Percentiles rank a stretch among this genome's conserved stretches.
Evolutionary conservation across 2,888 invertebrate species (phyloP).

Genomic region (Clitarchus hookeri): DNA sequence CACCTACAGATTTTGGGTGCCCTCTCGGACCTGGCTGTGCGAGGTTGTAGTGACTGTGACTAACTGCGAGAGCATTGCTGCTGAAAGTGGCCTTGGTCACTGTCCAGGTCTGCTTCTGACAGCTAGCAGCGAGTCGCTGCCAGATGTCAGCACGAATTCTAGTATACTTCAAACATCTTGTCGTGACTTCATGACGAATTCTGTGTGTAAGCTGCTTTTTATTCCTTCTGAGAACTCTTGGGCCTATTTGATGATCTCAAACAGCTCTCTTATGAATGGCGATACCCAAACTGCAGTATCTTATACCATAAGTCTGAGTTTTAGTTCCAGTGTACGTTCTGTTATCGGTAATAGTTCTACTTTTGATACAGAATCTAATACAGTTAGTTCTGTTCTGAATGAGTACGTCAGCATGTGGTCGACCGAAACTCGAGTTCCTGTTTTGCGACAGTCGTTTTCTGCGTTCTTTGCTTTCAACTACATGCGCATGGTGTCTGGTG

Average conservation of each 20-base stretch:
- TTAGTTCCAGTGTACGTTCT: background rate
- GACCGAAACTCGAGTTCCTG: conserved; percentile 44
- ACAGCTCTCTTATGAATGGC: background rate
- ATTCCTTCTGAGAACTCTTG: conserved; percentile 47
- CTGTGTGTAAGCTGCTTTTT: conserved; percentile 44
- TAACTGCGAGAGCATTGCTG: conserved; percentile 20
- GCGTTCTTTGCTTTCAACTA: conserved; percentile 79
- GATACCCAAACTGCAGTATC: background rate
- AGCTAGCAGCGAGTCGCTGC: background rate
- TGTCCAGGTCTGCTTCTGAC: background rate
- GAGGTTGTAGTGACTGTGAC: conserved; percentile 5
- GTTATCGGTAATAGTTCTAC: background rate
- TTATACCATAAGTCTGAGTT: background rate
- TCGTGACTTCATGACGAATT: conserved; percentile 8
- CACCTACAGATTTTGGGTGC: conserved; percentile 47
- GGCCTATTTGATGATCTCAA: conserved; percentile 44
- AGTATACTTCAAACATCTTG: background rate
- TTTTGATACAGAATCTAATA: background rate
- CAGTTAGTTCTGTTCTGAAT: background rate
- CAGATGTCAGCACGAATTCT: background rate
- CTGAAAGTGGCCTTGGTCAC: background rate
- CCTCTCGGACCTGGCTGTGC: conserved; percentile 34
- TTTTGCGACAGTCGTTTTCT: conserved; percentile 66
- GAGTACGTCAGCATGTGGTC: background rate
- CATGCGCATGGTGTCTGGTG: conserved; percentile 67